phyloP scores from a whole-genome alignment of 2,888 invertebrate species.

The Odontothrips loti region DNA sequence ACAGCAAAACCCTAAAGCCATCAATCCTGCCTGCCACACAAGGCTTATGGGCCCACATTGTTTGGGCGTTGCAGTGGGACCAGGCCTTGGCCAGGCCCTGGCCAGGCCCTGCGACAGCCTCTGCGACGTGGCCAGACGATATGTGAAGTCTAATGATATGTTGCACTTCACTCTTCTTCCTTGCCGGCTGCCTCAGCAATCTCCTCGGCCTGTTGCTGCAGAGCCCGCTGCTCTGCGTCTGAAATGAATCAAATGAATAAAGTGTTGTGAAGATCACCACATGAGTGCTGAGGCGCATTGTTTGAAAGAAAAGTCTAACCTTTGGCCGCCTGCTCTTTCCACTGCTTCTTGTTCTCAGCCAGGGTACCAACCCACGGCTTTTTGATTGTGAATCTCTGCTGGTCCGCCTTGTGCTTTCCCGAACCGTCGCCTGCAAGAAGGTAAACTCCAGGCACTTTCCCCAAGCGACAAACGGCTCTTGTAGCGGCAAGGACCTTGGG shows the following conservation, averaged over 20 bases:
- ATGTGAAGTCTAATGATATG: not conserved
- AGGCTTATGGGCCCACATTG: too few relatives aligned
- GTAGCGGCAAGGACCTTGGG: too few relatives aligned
- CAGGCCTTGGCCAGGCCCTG: not conserved
- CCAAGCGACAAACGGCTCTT: too few relatives aligned
- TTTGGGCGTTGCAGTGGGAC: not conserved
- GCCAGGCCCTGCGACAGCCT: not conserved
- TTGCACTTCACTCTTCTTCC: not conserved
- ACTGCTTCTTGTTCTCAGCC: conserved; percentile 72
- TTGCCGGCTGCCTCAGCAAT: not conserved
- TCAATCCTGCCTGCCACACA: not conserved
- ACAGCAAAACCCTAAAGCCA: not conserved
- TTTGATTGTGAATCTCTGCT: conserved; percentile 58
- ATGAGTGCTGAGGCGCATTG: too few relatives aligned
- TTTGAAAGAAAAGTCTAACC: conserved; percentile 50
- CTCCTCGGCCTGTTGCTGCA: conserved; percentile 33
- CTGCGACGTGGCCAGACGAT: too few relatives aligned
- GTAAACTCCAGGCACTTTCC: too few relatives aligned
- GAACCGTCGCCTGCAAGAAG: conserved; percentile 27
- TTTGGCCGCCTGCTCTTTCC: conserved; percentile 76
- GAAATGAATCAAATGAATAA: not conserved
- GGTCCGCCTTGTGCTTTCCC: not conserved
- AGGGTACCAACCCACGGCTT: conserved; percentile 79
- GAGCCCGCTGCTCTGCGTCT: conserved; percentile 37
- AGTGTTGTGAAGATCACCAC: too few relatives aligned